These are phyloP conservation scores for Platanista minor DNA, from an alignment of 2,113 vertebrate genomes.

Conservation along the genomic window DNA sequence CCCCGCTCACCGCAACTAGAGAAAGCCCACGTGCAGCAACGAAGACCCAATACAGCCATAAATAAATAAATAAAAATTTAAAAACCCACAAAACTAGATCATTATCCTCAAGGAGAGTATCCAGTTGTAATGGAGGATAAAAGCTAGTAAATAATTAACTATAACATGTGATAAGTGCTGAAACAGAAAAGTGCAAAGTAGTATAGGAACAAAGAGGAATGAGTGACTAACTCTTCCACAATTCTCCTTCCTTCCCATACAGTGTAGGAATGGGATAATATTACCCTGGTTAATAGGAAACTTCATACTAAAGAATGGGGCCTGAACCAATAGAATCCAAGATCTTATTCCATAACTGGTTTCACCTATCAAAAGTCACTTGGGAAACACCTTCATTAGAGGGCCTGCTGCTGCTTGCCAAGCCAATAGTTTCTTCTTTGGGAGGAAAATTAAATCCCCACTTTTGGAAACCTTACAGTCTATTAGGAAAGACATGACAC, in stretches of 20 bases:
- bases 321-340: not conserved
- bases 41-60: too few relatives aligned
- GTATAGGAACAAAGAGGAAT: not conserved
- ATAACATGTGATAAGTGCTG: not conserved
- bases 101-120: not conserved
- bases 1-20: too few relatives aligned
- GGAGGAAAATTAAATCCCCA: not conserved
- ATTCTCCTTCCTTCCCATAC: not conserved
- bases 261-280: not conserved
- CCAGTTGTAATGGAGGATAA: not conserved
- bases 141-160: constrained; percentile 35
- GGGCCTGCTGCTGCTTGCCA: not conserved
- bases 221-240: not conserved
- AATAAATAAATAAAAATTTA: too few relatives aligned
- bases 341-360: not conserved
- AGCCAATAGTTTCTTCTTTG: not conserved
- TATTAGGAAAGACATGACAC: not conserved
- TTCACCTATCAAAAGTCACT: not conserved
- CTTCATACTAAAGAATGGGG: not conserved
- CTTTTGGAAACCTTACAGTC: not conserved
- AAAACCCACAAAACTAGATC: not conserved
- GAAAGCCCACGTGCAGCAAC: too few relatives aligned
- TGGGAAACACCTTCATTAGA: not conserved
- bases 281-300: not conserved
- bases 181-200: not conserved